Evolutionary conservation across 2,797 vertebrate genomes (phyloP).

Genomic region (Propithecus deckenii): DNA sequence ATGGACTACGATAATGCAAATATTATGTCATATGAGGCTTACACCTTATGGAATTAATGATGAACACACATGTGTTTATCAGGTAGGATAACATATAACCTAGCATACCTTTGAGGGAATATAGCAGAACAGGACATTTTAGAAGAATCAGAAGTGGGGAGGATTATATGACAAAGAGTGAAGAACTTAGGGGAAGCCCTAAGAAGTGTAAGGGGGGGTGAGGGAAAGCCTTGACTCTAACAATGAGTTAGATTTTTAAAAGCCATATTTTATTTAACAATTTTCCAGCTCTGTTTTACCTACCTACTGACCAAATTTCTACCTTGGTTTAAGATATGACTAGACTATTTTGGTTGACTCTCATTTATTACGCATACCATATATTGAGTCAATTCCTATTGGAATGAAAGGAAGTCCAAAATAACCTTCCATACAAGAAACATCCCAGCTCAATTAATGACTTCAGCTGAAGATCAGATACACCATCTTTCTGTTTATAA

Average conservation of each 20-base stretch:
- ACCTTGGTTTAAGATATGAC: not conserved
- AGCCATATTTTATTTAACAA: not conserved
- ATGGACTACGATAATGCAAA: not conserved
- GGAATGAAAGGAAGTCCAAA: not conserved
- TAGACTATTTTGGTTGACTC: slow-evolving; percentile 13
- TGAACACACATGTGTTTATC: not conserved
- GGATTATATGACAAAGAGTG: not conserved
- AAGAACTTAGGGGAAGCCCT: not conserved
- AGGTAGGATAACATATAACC: not conserved
- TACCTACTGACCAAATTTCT: not conserved
- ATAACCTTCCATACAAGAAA: not conserved
- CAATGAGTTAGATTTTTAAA: not conserved
- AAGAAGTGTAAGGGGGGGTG: not conserved
- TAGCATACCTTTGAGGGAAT: not conserved
- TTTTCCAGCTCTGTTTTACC: not conserved
- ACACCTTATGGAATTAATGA: not conserved
- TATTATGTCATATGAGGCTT: not conserved
- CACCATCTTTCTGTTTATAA: not conserved
- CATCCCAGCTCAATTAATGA: not conserved
- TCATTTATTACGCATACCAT: not conserved
- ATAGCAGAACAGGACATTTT: not conserved
- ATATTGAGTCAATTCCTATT: not conserved
- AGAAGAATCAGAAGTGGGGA: not conserved
- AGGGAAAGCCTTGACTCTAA: not conserved
- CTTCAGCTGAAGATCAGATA: not conserved